Evolutionary conservation across 2,888 invertebrate genomes (phyloP).

Genomic region (Dryobotodes eremita): DNA sequence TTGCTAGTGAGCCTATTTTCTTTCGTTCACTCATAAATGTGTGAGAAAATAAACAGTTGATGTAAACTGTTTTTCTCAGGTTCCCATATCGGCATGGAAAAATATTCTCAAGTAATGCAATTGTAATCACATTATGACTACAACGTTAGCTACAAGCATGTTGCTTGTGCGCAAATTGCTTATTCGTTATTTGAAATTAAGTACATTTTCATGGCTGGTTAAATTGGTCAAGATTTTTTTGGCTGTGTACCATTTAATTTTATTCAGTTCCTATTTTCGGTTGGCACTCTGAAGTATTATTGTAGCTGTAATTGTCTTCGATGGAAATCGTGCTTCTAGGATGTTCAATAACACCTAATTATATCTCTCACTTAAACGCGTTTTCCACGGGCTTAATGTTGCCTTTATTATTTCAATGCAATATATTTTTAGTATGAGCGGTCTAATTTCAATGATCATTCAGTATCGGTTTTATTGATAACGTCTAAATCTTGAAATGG

Average conservation of each 20-base stretch:
- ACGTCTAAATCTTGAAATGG: neutral
- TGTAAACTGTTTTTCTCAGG: constrained; percentile 45
- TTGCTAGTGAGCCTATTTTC: constrained; percentile 28
- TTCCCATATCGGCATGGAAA: constrained; percentile 44
- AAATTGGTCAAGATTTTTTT: constrained; percentile 21
- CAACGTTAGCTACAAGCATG: constrained; percentile 41
- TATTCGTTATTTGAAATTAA: constrained; percentile 47
- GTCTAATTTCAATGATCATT: constrained; percentile 33
- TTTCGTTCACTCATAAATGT: constrained; percentile 26
- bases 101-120: constrained; percentile 50
- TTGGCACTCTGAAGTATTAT: constrained; percentile 25
- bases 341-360: constrained; percentile 38
- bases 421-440: constrained; percentile 27
- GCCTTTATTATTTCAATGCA: constrained; percentile 21
- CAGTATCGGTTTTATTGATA: constrained; percentile 6
- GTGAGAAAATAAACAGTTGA: constrained; percentile 52
- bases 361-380: constrained; percentile 16
- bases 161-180: constrained; percentile 51
- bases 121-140: constrained; percentile 56
- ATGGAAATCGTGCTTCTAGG: constrained; percentile 17
- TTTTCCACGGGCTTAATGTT: constrained; percentile 19
- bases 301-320: constrained; percentile 30
- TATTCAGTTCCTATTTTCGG: constrained; percentile 1
- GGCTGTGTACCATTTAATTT: constrained; percentile 10
- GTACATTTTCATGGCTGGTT: constrained; percentile 46